Evolutionary conservation across 92 coral and sea anemone species (phyloP).

Genomic region (Plumapathes pennacea): DNA sequence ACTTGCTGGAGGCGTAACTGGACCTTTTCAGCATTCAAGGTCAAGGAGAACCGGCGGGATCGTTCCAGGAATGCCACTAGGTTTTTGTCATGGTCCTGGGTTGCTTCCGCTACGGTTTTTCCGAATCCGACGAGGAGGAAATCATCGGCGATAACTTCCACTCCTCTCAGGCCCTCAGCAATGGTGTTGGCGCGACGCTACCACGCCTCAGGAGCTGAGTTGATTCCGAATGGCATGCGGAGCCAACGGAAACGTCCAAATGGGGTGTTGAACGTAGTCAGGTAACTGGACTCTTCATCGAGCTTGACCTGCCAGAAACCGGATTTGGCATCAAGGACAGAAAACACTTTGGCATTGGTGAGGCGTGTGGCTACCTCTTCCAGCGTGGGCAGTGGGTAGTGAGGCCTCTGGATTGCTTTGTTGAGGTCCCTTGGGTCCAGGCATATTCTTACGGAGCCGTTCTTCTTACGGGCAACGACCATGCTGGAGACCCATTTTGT

Average conservation of each 20-base stretch:
- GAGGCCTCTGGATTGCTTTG: constrained; percentile 21
- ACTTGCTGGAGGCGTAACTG: neutral
- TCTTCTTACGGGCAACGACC: too few species aligned
- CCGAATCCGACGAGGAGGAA: constrained; percentile 19
- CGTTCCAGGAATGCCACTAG: constrained; percentile 6
- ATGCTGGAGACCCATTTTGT: too few species aligned
- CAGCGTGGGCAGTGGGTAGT: constrained; percentile 21
- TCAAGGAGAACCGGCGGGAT: constrained; percentile 7
- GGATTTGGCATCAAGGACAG: neutral
- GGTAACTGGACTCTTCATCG: neutral
- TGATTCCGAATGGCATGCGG: constrained; percentile 18
- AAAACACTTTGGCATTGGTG: constrained; percentile 4
- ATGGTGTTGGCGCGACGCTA: neutral
- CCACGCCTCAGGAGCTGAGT: constrained; percentile 10
- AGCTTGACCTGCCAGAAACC: constrained; percentile 6
- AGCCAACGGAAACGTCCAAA: constrained; percentile 18
- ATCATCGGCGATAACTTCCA: constrained; percentile 10
- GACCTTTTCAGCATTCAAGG: constrained; percentile 9
- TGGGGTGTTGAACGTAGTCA: constrained; percentile 8
- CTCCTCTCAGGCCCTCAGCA: constrained; percentile 5
- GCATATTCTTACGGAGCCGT: too few species aligned
- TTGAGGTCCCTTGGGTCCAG: too few species aligned
- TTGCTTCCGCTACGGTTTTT: constrained; percentile 4
- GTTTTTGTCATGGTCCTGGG: constrained; percentile 16
- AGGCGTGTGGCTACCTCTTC: constrained; percentile 13